Base-by-base conservation (phyloP, 2,888 invertebrate species). In the Athetis lepigone region DNA sequence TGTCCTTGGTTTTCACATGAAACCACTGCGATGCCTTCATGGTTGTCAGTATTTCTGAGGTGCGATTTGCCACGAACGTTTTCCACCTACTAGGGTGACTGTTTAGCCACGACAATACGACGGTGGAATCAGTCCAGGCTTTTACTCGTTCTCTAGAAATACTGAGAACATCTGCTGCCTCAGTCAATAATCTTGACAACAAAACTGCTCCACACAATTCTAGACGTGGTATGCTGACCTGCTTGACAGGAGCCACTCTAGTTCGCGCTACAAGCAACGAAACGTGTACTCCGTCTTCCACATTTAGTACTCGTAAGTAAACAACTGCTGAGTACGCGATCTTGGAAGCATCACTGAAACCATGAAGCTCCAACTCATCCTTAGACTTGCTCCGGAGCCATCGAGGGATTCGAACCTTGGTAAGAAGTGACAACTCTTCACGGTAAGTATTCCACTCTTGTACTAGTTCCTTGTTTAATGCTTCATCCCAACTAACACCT, bases 371-470 rank as follows among this genome's bases (percentile, higher is more conserved):
- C n/a, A n/a, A n/a, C n/a, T n/a, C n/a, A n/a, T n/a, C n/a, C n/a
- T n/a, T n/a, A n/a, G n/a, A n/a, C n/a, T 16, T 46, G 0, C 46
- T 57, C 7, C 55, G 16, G 0, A 81, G 13, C 75, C 79, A 79
- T 0, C 77, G 40, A 7, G 77, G 73, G 9, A 76, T 47, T 0
- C 21, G 18, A 23, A 79, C 56, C 1, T 46, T 21, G 2, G 37
- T 54, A 13, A 77, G 42, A n/a, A 40, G 16, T 5, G 0, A 16
- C 11, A 79, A 46, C 2, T 65, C 61, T 1, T 42, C 4, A 6
- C 77, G 54, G 43, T 75, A 81, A 51, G 58, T 59, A 19, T 21
- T 1, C 81, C 76, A 81, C 18, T 79, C 73, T 1, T 59, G 33
- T n/a, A 70, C 3, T 16, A 80, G 37, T 7, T 42, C 29, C 2